Base-by-base conservation (phyloP, 2,797 vertebrate genomes). In the Hypotaenidia okinawae region DNA sequence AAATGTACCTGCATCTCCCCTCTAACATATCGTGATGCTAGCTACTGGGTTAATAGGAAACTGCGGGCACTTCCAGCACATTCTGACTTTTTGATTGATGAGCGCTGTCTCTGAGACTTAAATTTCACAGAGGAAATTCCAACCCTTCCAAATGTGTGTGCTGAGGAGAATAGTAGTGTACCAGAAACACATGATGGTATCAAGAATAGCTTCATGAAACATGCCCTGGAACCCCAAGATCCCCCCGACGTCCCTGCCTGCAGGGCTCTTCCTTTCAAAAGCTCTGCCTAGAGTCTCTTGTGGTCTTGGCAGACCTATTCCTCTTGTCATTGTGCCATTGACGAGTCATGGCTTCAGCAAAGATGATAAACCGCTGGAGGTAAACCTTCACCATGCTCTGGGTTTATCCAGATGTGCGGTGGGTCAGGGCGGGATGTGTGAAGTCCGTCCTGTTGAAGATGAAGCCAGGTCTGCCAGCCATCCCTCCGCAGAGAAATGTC, bases 401-500 rank as follows among this genome's bases (percentile, higher is more conserved):
- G 49, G 11, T 55, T 66, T 61, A 9, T 47, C 45, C 72, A 55
- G 54, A 19, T 25, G 43, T 23, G 37, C 8, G 1, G 3, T 16
- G 43, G 58, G 58, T 80, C 57, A 27, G 74, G 47, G 32, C 2
- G 0, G 74, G 92, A 69, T 1, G 3, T 30, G 52, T 61, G 37
- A 22, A 86, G 43, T 72, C 62, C 30, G 28, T 82, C 91, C 30
- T 39, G 8, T 0, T 49, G 25, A 8, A 22, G 57, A 45, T 76
- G 87, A 69, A 87, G 64, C 63, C 1, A 0, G 8, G 22, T 87
- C 51, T 94, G 66, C 87, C 90, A 96, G 88, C 84, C 68, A 66
- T 67, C 41, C 33, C 83, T 89, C 59, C 84, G 58, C 59, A 78
- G 90, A 94, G 94, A 69, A 80, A 47, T 82, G 87, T 80, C 95